A percentile compares a stretch with the other conserved stretches of the same genome.
Conservation (phyloP, 2,888 invertebrate genomes). For the Agapetus fuscipes region DNA sequence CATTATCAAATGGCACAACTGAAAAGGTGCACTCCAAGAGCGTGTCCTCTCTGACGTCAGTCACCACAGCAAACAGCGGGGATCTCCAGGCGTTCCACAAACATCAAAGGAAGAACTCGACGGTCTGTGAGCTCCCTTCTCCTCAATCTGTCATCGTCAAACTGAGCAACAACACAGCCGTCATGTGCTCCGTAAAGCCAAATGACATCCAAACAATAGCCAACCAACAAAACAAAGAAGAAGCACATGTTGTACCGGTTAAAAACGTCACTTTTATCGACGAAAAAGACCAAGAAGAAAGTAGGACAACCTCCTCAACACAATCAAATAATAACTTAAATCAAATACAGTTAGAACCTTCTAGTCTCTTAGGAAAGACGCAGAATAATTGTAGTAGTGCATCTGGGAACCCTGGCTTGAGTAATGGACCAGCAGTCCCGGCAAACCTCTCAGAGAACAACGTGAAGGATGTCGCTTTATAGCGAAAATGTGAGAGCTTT, state of each 20-base stretch:
- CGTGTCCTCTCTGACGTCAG: slow-evolving; percentile 9
- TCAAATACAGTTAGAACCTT: background rate
- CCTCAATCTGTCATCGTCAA: slow-evolving; percentile 17
- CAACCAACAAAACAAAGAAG: no score
- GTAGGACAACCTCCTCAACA: background rate
- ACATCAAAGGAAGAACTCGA: slow-evolving; percentile 15
- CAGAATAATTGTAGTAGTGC: background rate
- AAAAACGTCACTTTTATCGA: slow-evolving; percentile 18
- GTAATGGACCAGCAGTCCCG: slow-evolving; percentile 16
- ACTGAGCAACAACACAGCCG: slow-evolving; percentile 12
- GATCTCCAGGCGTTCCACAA: slow-evolving; percentile 8
- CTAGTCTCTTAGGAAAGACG: background rate
- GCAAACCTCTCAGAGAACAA: slow-evolving; percentile 10
- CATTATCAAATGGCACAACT: slow-evolving; percentile 6
- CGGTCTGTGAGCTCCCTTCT: slow-evolving; percentile 11
- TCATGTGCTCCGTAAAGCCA: slow-evolving; percentile 10
- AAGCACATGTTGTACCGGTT: slow-evolving; percentile 1
- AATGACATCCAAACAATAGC: slow-evolving; percentile 1
- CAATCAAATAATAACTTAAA: background rate
- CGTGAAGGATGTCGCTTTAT: slow-evolving; percentile 19
- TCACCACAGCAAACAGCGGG: slow-evolving; percentile 6
- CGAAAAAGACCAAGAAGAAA: slow-evolving; percentile 9
- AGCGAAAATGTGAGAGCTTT: slow-evolving; percentile 13
- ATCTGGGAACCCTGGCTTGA: slow-evolving; percentile 8
- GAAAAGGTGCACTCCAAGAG: slow-evolving; percentile 7